phyloP scores from a whole-genome alignment of 2,113 vertebrate genomes.

The Alligator sinensis region DNA sequence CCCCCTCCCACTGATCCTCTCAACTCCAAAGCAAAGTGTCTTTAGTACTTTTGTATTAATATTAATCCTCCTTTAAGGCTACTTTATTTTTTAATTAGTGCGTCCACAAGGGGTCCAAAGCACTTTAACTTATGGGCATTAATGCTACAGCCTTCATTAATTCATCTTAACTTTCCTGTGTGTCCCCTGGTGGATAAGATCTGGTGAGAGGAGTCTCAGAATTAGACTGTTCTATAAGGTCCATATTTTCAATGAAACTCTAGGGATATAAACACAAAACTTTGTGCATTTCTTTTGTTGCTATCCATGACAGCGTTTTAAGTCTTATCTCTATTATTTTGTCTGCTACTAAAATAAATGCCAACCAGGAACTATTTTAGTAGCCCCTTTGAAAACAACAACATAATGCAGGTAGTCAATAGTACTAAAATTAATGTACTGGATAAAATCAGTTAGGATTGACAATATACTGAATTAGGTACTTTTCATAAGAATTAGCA shows the following conservation, averaged over 20 bases:
- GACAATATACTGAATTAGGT: neutral
- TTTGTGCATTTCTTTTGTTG: neutral
- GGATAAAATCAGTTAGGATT: neutral
- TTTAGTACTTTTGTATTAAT: neutral
- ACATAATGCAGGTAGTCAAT: neutral
- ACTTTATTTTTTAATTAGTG: neutral
- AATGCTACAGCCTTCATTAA: neutral
- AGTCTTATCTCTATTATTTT: neutral
- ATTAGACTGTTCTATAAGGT: rapidly evolving
- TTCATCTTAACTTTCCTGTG: neutral
- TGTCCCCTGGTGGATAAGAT: neutral
- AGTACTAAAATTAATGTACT: neutral
- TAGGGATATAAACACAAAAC: neutral
- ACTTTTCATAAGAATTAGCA: neutral
- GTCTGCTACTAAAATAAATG: neutral
- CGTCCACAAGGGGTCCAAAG: neutral
- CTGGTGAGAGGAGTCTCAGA: neutral
- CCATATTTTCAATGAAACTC: neutral
- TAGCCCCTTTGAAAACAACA: neutral
- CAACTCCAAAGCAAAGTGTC: neutral
- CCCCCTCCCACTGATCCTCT: neutral
- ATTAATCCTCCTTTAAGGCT: neutral
- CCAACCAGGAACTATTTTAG: neutral
- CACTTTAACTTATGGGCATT: neutral
- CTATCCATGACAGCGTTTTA: neutral